Base-by-base conservation (phyloP, 1,140 invertebrate species). In the Carcinoscorpius rotundicauda region DNA sequence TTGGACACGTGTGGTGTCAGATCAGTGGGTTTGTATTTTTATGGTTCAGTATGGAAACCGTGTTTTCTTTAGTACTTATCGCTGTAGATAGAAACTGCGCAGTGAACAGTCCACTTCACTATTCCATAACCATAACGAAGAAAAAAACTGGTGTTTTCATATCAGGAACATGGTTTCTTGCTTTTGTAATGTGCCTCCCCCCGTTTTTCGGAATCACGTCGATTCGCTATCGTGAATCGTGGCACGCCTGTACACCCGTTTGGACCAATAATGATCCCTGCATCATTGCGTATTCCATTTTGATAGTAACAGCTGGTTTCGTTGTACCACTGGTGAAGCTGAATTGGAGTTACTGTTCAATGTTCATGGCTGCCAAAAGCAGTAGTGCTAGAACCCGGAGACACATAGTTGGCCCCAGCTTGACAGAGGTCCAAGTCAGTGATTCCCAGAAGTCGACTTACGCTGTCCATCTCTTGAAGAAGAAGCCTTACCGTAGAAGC, bases 11-110 rank as follows among this genome's bases (percentile, higher is more conserved):
- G 63, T 74, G 75, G 70, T 83, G 82, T 68, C 76, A 77, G 58
- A 71, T 78, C 8, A 78, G 79, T 3, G 81, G 83, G 57, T 78
- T 81, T 61, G 71, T 79, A 4, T 78, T 80, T 60, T 81, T 78
- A 53, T 71, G 81, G 3, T 78, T 81, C 58, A 79, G 81, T 9
- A 78, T 79, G 1, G 81, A 81, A 11, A 83, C 82, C 9, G 81
- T 85, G 3, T 79, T 90, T 48, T 86, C 87, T 1, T 84, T 92
- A 5, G 81, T 91, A 6, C 81, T 93, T 6, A 90, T 94, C 53
- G 87, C 88, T 2, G 77, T 91, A 3, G 91, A 94, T 73, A 87
- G 92, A 71, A 93, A 91, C 76, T 86, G 87, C 68, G 91, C 90
- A 2, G 88, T 94, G 51, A 87, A 89, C 4, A 87, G 89, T 74